Evolutionary conservation across 2,797 vertebrate genomes (phyloP).

Genomic region (Acanthurus leucopareius): DNA sequence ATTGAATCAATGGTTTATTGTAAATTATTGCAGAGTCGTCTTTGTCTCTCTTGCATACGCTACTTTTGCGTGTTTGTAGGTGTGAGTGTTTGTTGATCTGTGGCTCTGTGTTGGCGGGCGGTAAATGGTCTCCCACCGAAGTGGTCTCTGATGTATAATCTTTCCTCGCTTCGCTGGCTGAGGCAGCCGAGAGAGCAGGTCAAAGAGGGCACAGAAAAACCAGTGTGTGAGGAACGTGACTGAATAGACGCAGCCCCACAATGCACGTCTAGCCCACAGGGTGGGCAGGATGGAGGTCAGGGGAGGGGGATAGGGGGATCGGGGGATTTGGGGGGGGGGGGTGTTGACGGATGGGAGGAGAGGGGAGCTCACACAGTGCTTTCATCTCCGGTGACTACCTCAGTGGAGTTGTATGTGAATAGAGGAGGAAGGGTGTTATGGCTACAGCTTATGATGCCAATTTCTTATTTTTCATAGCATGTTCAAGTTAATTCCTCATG

Average conservation of each 20-base stretch:
- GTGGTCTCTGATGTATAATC: conserved; percentile 83
- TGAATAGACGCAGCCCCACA: conserved; percentile 74
- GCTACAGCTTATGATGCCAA: conserved; percentile 29
- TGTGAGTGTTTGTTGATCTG: conserved; percentile 71
- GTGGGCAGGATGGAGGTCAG: conserved; percentile 61
- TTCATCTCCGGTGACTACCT: conserved; percentile 64
- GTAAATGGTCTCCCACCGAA: conserved; percentile 78
- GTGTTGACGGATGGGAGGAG: conserved; percentile 65
- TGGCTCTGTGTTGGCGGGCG: conserved; percentile 73
- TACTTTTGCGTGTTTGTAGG: conserved; percentile 28
- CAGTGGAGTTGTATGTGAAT: conserved; percentile 17
- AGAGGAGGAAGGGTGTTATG: conserved; percentile 31
- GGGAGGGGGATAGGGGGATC: conserved; percentile 30
- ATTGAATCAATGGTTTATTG: conserved; percentile 9
- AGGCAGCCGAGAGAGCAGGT: conserved; percentile 76
- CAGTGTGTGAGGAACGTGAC: conserved; percentile 77
- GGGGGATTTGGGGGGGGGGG: conserved; percentile 30
- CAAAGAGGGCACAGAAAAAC: conserved; percentile 76
- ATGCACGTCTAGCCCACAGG: conserved; percentile 68
- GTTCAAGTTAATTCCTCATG: conserved; percentile 65
- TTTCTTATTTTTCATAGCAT: conserved; percentile 61
- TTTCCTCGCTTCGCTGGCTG: conserved; percentile 73
- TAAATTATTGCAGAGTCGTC: conserved; percentile 12
- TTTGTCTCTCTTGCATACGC: conserved; percentile 1
- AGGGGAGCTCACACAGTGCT: conserved; percentile 58